These are phyloP conservation scores for Alloscopus bannaensis DNA, from an alignment of 2,888 invertebrate genomes.

Conservation along the genomic window DNA sequence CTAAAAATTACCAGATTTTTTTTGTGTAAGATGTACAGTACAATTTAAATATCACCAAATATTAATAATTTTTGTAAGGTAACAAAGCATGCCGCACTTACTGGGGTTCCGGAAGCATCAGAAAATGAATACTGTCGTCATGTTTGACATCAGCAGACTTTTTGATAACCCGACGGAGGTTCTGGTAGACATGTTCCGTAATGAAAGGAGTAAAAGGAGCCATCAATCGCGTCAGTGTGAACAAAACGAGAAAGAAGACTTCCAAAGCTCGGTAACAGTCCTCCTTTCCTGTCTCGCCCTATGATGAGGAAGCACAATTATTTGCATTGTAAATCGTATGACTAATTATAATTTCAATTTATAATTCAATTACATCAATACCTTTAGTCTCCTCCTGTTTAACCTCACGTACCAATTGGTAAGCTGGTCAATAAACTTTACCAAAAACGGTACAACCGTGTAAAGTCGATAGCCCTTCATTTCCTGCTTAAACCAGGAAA, in stretches of 20 bases:
- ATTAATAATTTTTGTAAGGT: conserved; percentile 1
- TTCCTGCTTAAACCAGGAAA: conserved; percentile 91
- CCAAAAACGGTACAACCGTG: conserved; percentile 94
- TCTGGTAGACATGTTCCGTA: conserved; percentile 96
- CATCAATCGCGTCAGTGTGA: conserved; percentile 93
- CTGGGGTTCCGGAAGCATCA: conserved; percentile 87
- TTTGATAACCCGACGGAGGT: conserved; percentile 82
- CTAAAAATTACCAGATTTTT: conserved; percentile 74
- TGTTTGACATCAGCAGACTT: conserved; percentile 75
- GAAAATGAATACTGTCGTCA: conserved; percentile 91
- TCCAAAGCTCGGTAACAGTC: conserved; percentile 91
- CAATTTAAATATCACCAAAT: background rate
- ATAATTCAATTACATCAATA: conserved; percentile 59
- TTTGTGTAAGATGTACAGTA: background rate
- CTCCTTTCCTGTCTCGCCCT: conserved; percentile 87
- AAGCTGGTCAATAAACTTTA: conserved; percentile 97
- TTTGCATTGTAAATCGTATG: background rate
- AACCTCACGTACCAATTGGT: conserved; percentile 99
- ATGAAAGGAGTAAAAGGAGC: conserved; percentile 98
- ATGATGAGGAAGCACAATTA: conserved; percentile 18
- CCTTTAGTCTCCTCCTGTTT: conserved; percentile 94
- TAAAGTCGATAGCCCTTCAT: conserved; percentile 97
- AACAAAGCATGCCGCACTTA: conserved; percentile 55
- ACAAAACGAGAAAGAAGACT: conserved; percentile 91
- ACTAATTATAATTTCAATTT: background rate